These are phyloP conservation scores for Sciurus carolinensis DNA, from an alignment of 2,797 vertebrate species.

Conservation along the genomic window DNA sequence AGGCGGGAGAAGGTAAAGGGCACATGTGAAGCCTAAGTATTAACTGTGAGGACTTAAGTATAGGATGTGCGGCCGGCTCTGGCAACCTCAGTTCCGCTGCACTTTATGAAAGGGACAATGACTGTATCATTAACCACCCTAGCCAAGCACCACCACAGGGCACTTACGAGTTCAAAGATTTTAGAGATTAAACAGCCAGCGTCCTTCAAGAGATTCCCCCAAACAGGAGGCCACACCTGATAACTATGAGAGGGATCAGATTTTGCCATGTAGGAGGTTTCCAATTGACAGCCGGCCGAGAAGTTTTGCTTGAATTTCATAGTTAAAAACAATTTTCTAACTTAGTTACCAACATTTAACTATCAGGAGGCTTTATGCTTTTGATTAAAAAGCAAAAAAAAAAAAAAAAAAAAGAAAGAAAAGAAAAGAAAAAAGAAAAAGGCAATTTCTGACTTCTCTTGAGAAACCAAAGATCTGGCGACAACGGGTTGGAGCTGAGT, in stretches of 20 bases:
- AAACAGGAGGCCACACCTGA: slow-evolving; percentile 3
- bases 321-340: not conserved
- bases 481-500: not conserved
- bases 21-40: slow-evolving; percentile 74
- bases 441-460: slow-evolving; percentile 50
- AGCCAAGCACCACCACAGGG: not conserved
- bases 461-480: slow-evolving; percentile 21
- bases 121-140: slow-evolving; percentile 65
- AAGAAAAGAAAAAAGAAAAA: not conserved
- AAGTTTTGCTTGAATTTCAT: slow-evolving; percentile 21
- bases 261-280: not conserved
- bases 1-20: slow-evolving; percentile 69
- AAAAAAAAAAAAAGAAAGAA: not conserved
- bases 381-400: not conserved
- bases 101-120: slow-evolving; percentile 68
- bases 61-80: slow-evolving; percentile 57
- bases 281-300: not conserved
- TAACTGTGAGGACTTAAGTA: slow-evolving; percentile 81
- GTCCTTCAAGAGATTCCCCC: not conserved
- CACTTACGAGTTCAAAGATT: slow-evolving; percentile 32
- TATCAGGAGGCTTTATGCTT: slow-evolving; percentile 26
- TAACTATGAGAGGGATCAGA: not conserved
- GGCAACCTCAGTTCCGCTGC: slow-evolving; percentile 74
- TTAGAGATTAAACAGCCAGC: slow-evolving; percentile 12
- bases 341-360: slow-evolving; percentile 55